A percentile compares a stretch with the other conserved stretches of the same genome.
Evolutionary conservation across 2,888 invertebrate genomes (phyloP).

Genomic region (Ophonus ardosiacus): DNA sequence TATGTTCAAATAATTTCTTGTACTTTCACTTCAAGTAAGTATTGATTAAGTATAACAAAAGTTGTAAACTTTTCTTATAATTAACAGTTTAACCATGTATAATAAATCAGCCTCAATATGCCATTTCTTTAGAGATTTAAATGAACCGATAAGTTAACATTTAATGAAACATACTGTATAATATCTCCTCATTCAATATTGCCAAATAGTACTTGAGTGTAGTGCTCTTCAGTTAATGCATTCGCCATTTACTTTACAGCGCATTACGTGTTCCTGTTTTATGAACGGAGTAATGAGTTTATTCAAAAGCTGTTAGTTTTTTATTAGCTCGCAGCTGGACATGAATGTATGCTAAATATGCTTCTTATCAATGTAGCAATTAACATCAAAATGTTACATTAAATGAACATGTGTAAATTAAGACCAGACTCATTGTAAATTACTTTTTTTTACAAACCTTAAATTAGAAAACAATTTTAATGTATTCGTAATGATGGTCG

Average conservation of each 20-base stretch:
- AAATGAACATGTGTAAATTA: constrained; percentile 2
- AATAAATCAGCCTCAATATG: too few relatives aligned
- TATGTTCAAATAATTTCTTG: too few relatives aligned
- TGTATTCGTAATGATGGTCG: background rate
- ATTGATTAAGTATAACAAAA: too few relatives aligned
- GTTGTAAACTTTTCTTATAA: too few relatives aligned
- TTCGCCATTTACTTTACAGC: constrained; percentile 29
- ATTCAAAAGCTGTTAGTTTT: constrained; percentile 46
- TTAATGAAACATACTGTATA: background rate
- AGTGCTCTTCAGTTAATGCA: constrained; percentile 13
- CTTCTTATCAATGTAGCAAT: constrained; percentile 45
- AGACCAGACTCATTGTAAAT: background rate
- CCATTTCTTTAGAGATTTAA: background rate
- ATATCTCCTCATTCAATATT: background rate
- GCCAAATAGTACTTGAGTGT: constrained; percentile 21
- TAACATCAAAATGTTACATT: constrained; percentile 11
- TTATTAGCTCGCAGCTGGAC: constrained; percentile 18
- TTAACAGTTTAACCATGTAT: too few relatives aligned
- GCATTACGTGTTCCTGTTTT: constrained; percentile 25
- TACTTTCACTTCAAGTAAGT: too few relatives aligned
- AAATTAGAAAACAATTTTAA: background rate
- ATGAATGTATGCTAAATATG: constrained; percentile 27
- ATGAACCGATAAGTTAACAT: background rate
- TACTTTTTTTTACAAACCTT: background rate
- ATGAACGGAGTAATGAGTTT: constrained; percentile 28